Base-by-base conservation (phyloP, 2,888 invertebrate genomes). In the Muschampia plurimacula region DNA sequence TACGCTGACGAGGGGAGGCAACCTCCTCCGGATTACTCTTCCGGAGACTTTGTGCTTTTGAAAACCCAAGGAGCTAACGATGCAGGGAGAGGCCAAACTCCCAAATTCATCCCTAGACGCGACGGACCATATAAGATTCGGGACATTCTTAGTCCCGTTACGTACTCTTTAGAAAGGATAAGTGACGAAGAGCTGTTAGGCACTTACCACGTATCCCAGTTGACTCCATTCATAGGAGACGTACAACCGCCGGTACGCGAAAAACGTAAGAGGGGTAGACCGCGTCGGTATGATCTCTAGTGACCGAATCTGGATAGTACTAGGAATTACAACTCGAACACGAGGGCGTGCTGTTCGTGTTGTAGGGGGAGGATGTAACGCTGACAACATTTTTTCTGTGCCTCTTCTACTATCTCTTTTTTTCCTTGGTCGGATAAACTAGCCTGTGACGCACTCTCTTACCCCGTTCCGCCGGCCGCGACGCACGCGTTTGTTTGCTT, bases 161-260 rank as follows among this genome's bases (percentile, higher is more conserved):
- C 55, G 22, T 55, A 55, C 10, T 55, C 55, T 10, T 28, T 55
- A 8, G 55, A 55, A 3, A 55, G 22, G 22, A 28, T 28, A 22
- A 22, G 55, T 55, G 55, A 55, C 10, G 55, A 22, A 4, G 55
- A 22, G 10, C 22, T 55, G 10, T 22, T 55, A 28, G 55, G 55
- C 22, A 55, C 55, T 2, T 55, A 55, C 22, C 55, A 55, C 22
- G 55, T 55, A 22, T 55, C 55, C 22, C 55, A 55, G 55, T 10
- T 55, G 55, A 55, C 55, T 7, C 55, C 55, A 28, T 55, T 55
- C 55, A 28, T 55, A 55, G 55, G 55, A 55, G 22, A 55, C 55
- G 22, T 55, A 22, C 55, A 55, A 22, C 55, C 55, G 55, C 22
- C 55, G 9, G 55, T 55, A 9, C 55, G 55, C 22, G 55, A 55